A percentile compares a stretch with the other conserved stretches of the same genome.
phyloP scores from a whole-genome alignment of 2,888 invertebrate species.

The Scaptomyza parva region DNA sequence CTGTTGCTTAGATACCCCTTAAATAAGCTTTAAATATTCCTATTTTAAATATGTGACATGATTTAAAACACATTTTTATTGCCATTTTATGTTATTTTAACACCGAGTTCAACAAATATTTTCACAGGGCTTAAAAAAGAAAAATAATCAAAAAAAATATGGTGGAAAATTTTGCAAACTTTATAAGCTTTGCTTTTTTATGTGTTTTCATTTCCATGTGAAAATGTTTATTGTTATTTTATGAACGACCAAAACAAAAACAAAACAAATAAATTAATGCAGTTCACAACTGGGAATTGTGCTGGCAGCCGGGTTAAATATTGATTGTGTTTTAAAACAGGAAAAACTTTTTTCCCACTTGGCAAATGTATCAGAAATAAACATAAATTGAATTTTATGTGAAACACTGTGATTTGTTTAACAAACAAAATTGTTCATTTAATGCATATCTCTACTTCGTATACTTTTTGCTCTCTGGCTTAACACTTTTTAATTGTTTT shows the following conservation, averaged over 20 bases:
- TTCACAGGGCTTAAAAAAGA: background rate
- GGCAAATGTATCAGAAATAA: background rate
- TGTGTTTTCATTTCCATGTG: no score
- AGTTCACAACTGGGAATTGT: background rate
- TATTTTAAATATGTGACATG: background rate
- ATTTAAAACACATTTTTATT: no score
- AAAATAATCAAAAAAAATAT: background rate
- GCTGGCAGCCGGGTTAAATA: background rate
- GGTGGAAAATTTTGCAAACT: no score
- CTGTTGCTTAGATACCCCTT: slow-evolving; percentile 26
- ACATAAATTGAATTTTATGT: background rate
- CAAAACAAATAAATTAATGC: background rate
- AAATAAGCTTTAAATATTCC: background rate
- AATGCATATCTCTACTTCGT: background rate
- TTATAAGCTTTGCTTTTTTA: no score
- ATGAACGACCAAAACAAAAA: background rate
- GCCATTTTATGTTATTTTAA: background rate
- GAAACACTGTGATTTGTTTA: background rate
- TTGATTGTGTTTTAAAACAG: background rate
- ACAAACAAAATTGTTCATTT: background rate
- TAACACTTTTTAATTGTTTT: slow-evolving; percentile 6
- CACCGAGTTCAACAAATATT: background rate
- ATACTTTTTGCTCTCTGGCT: accelerated
- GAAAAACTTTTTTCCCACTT: background rate
- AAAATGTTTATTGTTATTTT: no score